Conservation (phyloP, 2,113 vertebrate genomes). For the Formicarius rufipectus region DNA sequence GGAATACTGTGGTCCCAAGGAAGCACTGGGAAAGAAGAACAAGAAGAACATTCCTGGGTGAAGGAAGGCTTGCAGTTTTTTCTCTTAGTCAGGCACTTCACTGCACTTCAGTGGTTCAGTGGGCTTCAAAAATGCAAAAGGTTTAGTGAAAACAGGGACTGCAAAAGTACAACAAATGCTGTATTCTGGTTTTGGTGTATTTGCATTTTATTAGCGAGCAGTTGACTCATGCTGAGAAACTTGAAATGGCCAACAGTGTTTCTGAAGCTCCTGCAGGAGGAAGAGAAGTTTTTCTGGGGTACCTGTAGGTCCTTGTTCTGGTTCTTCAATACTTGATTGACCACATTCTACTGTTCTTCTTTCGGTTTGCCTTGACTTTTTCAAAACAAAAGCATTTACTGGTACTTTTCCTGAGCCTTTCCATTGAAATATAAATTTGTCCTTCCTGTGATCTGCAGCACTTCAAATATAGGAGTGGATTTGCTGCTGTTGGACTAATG, state of each 20-base stretch:
- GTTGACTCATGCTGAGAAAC: neutral
- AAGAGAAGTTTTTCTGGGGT: neutral
- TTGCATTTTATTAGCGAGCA: neutral
- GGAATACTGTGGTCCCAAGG: neutral
- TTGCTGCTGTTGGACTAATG: neutral
- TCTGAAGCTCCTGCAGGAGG: neutral
- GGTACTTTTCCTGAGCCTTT: neutral
- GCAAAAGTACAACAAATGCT: neutral
- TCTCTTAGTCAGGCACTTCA: neutral
- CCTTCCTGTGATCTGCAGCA: neutral
- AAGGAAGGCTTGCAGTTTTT: neutral
- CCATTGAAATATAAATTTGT: neutral
- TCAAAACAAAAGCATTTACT: neutral
- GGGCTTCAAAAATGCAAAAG: neutral
- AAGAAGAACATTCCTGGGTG: neutral
- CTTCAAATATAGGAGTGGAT: neutral
- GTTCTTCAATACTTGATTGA: neutral
- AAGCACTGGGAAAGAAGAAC: neutral
- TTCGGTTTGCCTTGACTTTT: neutral
- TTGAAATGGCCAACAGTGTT: neutral
- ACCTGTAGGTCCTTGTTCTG: neutral
- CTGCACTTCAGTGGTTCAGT: neutral
- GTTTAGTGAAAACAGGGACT: neutral
- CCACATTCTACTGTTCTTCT: neutral
- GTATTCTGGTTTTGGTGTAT: neutral